Base-by-base conservation (phyloP, 2,797 vertebrate species). In the Etheostoma perlongum region DNA sequence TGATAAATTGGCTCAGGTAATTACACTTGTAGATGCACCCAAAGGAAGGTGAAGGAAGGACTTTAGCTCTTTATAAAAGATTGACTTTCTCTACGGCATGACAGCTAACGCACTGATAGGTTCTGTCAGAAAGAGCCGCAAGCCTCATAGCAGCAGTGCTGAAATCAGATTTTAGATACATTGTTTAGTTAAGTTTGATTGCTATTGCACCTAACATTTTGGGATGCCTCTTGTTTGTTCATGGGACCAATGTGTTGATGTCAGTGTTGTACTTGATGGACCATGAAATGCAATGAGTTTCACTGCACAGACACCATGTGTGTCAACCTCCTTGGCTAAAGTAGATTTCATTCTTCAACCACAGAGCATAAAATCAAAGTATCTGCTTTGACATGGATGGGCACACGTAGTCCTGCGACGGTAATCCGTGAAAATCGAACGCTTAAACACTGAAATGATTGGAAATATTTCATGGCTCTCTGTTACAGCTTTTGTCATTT, bases 341-440 rank as follows among this genome's bases (percentile, higher is more conserved):
- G 63, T 78, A 67, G 14, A 40, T 79, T 75, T 85, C 65, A 72
- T 49, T 85, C 60, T 33, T 62, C 13, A 59, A 47, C 44, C 73
- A 11, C 8, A 13, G 23, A 77, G 54, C 79, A 71, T 74, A 72
- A 82, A 85, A 86, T 89, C 76, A 47, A 10, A 42, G 55, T 58
- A 73, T 86, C 73, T 78, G 79, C 74, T 84, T 78, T 66, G 74
- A 67, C 79, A 69, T 21, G 74, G 65, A 72, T 64, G 52, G 66
- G 70, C 63, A 33, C 67, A 23, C n/a, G 21, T 33, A 19, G 65
- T 72, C 33, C 46, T 42, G 75, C 30, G 21, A 51, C 75, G 74
- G 75, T 86, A 77, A 88, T 75, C 76, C 59, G 27, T 74, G 72
- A 67, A 69, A 73, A 82, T 13, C 49, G 51, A 53, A 16, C 1